phyloP scores from a whole-genome alignment of 2,888 invertebrate species.

The Brachyopa scutellaris region DNA sequence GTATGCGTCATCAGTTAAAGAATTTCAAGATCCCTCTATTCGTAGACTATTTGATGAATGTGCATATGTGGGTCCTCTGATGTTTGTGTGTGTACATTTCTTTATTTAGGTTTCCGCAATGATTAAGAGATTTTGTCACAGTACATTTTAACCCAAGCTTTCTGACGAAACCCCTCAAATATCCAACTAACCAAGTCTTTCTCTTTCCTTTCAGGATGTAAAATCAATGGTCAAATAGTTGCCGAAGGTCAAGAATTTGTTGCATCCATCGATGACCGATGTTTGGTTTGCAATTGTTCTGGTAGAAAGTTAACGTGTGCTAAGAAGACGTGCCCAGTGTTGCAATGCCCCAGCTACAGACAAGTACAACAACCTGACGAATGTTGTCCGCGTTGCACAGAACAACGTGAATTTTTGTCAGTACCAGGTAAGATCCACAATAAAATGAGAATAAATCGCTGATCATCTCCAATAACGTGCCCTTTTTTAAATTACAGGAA shows the following conservation, averaged over 20 bases:
- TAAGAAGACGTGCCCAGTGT: constrained; percentile 93
- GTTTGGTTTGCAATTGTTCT: constrained; percentile 91
- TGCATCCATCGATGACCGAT: constrained; percentile 91
- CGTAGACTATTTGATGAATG: too few species aligned
- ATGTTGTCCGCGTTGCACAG: constrained; percentile 86
- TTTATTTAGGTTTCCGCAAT: too few species aligned
- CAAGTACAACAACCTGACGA: constrained; percentile 89
- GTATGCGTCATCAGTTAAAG: too few species aligned
- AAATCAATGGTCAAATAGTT: constrained; percentile 91
- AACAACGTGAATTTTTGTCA: constrained; percentile 81
- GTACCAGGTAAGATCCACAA: constrained; percentile 77
- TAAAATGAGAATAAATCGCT: too few species aligned
- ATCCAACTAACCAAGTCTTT: too few species aligned
- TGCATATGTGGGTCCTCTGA: too few species aligned
- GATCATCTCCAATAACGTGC: too few species aligned
- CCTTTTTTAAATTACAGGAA: constrained; percentile 75
- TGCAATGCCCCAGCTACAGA: constrained; percentile 89
- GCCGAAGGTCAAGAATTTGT: constrained; percentile 90
- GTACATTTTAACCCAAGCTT: too few species aligned
- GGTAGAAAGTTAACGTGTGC: constrained; percentile 88
- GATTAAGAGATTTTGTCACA: too few species aligned
- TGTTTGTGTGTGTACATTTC: too few species aligned
- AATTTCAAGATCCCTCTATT: too few species aligned
- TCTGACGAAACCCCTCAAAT: too few species aligned
- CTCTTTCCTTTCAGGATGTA: constrained; percentile 85